Base-by-base conservation (phyloP, 2,888 invertebrate genomes). In the Beris morrisii region DNA sequence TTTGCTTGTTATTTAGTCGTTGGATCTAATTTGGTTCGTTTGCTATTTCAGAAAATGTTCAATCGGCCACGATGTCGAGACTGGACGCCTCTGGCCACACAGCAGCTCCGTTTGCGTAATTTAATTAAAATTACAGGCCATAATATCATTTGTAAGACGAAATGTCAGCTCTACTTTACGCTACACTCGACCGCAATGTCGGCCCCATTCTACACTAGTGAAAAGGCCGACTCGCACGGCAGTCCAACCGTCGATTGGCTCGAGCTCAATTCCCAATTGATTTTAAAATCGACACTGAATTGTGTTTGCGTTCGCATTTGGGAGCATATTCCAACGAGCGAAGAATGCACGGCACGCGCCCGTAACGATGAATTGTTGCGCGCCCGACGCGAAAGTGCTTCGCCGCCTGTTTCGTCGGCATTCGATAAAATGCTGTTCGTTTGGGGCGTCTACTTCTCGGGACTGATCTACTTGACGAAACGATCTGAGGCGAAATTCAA, bases 381-480 rank as follows among this genome's bases (percentile, higher is more conserved):
- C 4, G 50, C 61, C 3, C 32, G 61, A 5, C 50, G 61, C 7
- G 61, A 63, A 32, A 50, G 78, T 73, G 74, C 79, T 48, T 76
- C 78, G 56, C n/a, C 79, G 57, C 75, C 79, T 59, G 32, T 53
- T 12, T 56, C 55, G 11, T 22, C n/a, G 6, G 9, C 5, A 5
- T 6, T 74, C 45, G 88, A 91, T 74, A 81, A 82, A 9, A 82
- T 88, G 53, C 81, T 92, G 12, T 86, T 92, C 73, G 88, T 91
- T 3, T 95, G 93, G 93, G 90, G 90, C 2, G 86, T 96, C 4
- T 89, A 92, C 74, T 89, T 96, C 74, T 90, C 90, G 66, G 95
- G 95, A 0, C 83, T 96, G 12, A 84, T 90, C 63, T 91, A 90
- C 73, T 84, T 91, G 63, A 63, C 67, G 31, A 38, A 67, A 75